A percentile compares a stretch with the other conserved stretches of the same genome.
Evolutionary conservation across 2,888 invertebrate genomes (phyloP).

Genomic region (Ctenicera cuprea): DNA sequence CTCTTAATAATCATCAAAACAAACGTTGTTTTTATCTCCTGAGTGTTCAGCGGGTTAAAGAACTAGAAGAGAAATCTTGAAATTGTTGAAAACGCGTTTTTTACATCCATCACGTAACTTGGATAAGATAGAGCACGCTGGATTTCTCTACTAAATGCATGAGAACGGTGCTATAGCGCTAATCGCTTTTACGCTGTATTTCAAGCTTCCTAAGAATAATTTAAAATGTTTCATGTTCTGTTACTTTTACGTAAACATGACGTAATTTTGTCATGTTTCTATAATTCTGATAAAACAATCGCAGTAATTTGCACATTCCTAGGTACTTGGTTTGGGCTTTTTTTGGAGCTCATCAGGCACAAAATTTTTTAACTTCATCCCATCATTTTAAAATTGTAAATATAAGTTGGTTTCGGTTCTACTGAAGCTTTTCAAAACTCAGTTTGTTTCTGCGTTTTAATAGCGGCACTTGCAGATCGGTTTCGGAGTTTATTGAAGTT

Average conservation of each 20-base stretch:
- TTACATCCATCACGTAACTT: conserved; percentile 45
- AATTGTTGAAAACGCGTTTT: conserved; percentile 34
- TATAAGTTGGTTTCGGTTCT: too few species aligned
- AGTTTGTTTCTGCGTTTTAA: too few species aligned
- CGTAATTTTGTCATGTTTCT: background rate
- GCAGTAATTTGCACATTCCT: too few species aligned
- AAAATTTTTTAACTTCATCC: too few species aligned
- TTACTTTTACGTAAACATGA: background rate
- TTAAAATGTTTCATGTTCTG: background rate
- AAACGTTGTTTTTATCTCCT: conserved; percentile 20
- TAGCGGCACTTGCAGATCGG: too few species aligned
- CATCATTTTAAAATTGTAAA: too few species aligned
- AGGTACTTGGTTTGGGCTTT: too few species aligned
- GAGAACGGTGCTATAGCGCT: conserved; percentile 28
- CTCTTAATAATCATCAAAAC: conserved; percentile 17
- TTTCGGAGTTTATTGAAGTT: too few species aligned
- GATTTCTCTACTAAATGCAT: conserved; percentile 42
- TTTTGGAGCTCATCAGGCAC: too few species aligned
- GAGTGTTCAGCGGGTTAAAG: conserved; percentile 6
- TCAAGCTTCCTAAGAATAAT: conserved; percentile 19
- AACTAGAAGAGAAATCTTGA: conserved; percentile 27
- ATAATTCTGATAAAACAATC: too few species aligned
- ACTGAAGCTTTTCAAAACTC: too few species aligned
- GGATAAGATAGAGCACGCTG: conserved; percentile 43
- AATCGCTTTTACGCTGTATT: conserved; percentile 41